Base-by-base conservation (phyloP, 2,888 invertebrate genomes). In the Steinernema scapterisci region DNA sequence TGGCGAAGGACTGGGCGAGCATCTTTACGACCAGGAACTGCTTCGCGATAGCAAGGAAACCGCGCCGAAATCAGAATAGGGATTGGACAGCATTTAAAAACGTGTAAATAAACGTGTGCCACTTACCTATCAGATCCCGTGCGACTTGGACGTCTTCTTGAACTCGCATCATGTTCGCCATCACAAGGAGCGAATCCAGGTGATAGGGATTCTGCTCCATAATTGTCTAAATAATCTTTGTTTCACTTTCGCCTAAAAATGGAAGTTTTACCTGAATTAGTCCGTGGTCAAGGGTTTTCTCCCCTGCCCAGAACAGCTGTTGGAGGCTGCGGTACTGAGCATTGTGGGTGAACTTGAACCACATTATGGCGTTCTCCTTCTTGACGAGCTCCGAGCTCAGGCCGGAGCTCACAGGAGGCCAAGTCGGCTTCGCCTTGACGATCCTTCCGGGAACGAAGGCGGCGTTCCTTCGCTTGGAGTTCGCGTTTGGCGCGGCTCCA, bases 131-230 rank as follows among this genome's bases (percentile, higher is more conserved):
- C 7, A 76, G 63, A 76, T 86, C 83, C 13, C 75, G 72, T 0
- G 81, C 75, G 23, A 74, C 54, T n/a, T 81, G 79, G 7, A 81
- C 71, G 38, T 86, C 84, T 46, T 84, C 86, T 44, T 82, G 80
- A 77, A 83, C 81, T 31, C 75, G 43, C 44, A 75, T 73, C 56
- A 78, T 71, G 73, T 85, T 79, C n/a, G 84, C 77, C 27, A 82
- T 16, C 71, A 84, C 70, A 1, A 86, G 74, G 6, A 86, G 75
- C 7, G 82, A 79, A 51, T 86, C 84, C 48, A 86, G 75, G 76
- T 86, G 86, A 74, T 79, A 86, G 9, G 76, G 77, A 43, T 79
- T 78, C 11, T 76, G 51, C 27, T 70, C 63, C 23, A 79, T 48
- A 51, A 83, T 72, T 23, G 52, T 44, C 38, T 80, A 31, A 19